Base-by-base conservation (phyloP, 1,140 invertebrate genomes). In the Bombyx mori region DNA sequence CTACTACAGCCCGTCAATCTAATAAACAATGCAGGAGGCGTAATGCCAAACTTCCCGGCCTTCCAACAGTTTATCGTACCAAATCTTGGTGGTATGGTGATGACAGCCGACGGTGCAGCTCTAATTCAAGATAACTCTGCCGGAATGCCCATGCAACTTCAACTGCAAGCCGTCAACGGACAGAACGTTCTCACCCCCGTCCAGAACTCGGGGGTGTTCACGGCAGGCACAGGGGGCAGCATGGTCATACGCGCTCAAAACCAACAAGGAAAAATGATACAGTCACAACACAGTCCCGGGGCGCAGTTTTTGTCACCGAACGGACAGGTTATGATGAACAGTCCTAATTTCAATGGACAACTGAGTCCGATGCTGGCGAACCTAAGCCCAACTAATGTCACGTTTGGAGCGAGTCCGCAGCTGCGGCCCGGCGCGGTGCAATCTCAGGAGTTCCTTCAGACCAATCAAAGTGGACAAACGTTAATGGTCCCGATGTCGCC, bases 41-140 rank as follows among this genome's bases (percentile, higher is more conserved):
- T 94, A 58, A 92, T 94, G 50, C 92, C 93, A 61, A 94, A 94
- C 75, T 93, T 94, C 71, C 93, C 93, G 0, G 91, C 93, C 0
- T 93, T 94, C 56, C 94, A 95, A 69, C 94, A 96, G 70, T 93
- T 95, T 68, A 92, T 95, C 52, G 92, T 96, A 51, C 94, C 94
- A 4, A 93, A 94, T 66, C 78, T 94, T 1, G 93, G 94, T 2
- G 90, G 94, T 62, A 91, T 96, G 90, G 90, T 94, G 51, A 91
- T 92, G 93, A 90, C 93, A 26, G 90, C 93, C 42, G 91, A 93
- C 67, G 91, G 91, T 1, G 92, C 92, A 1, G 90, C 92, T 0
- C 84, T 94, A 18, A 78, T 94, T 4, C 91, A 92, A 71, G 91
- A 93, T 57, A 90, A 92, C 10, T 91, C 90, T 0, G 91, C 92